These are phyloP conservation scores for Ligdia adustata DNA, from an alignment of 2,888 invertebrate genomes.

Conservation along the genomic window DNA sequence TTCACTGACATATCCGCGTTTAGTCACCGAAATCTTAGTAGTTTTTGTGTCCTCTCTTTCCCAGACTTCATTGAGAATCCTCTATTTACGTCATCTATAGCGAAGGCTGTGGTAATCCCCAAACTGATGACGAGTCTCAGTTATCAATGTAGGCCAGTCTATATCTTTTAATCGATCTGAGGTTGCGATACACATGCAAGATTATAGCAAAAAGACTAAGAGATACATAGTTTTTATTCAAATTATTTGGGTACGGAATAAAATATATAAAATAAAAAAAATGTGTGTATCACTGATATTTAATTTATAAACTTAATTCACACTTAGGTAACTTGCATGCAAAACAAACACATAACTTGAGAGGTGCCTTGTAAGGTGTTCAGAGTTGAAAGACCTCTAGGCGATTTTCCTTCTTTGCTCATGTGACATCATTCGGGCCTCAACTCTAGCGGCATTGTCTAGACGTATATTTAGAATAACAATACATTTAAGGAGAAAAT, in stretches of 20 bases:
- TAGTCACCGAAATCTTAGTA: slow-evolving; percentile 21
- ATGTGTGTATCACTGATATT: too few species aligned
- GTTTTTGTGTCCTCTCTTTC: slow-evolving; percentile 19
- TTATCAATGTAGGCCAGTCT: slow-evolving; percentile 1
- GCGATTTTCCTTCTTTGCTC: slow-evolving; percentile 55
- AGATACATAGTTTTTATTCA: too few species aligned
- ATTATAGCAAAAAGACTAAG: too few species aligned
- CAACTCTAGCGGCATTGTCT: slow-evolving; percentile 3
- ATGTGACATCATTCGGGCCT: slow-evolving; percentile 50
- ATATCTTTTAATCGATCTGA: too few species aligned
- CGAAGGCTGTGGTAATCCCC: slow-evolving; percentile 17
- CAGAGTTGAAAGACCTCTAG: slow-evolving; percentile 38
- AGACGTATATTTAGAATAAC: background rate
- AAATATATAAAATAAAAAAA: too few species aligned
- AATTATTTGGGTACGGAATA: too few species aligned
- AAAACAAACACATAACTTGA: slow-evolving; percentile 15
- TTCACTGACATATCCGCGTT: slow-evolving; percentile 7
- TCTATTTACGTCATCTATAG: too few species aligned
- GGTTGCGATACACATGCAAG: too few species aligned
- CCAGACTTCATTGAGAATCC: slow-evolving; percentile 2
- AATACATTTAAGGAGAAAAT: too few species aligned
- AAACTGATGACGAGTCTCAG: slow-evolving; percentile 10
- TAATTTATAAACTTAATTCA: slow-evolving; percentile 7
- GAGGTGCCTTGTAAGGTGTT: slow-evolving; percentile 9
- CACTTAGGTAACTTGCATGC: slow-evolving; percentile 13